Percentiles rank a stretch among this genome's conserved stretches.
Conservation (phyloP, 2,797 vertebrate genomes). For the Craterocephalus amniculus region DNA sequence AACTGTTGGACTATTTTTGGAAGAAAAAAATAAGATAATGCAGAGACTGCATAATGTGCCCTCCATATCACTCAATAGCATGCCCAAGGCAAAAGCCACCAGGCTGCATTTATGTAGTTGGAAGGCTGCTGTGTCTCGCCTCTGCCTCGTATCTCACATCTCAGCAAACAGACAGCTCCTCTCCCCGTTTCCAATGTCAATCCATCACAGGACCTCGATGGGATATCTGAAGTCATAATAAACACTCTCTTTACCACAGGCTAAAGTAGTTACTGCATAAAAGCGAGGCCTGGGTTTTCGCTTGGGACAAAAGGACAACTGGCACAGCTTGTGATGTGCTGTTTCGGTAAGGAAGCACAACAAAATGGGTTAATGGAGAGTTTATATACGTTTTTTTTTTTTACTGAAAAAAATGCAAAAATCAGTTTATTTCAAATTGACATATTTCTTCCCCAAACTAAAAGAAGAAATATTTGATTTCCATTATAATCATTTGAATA, state of each 20-base stretch:
- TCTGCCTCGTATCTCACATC: conserved; percentile 42
- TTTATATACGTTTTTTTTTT: conserved; percentile 13
- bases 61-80: conserved; percentile 53
- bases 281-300: conserved; percentile 52
- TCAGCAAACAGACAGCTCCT: conserved; percentile 49
- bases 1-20: conserved; percentile 45
- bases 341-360: conserved; percentile 6
- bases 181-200: conserved; percentile 44
- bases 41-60: conserved; percentile 58
- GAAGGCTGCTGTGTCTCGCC: conserved; percentile 45
- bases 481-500: background rate
- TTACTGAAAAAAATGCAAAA: conserved; percentile 2
- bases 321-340: conserved; percentile 17
- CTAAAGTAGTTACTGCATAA: conserved; percentile 47
- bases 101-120: conserved; percentile 57
- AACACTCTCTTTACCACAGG: conserved; percentile 50
- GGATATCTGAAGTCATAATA: conserved; percentile 64
- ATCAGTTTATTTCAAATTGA: conserved; percentile 6
- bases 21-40: conserved; percentile 42
- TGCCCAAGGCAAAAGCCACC: conserved; percentile 65
- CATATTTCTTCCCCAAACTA: background rate
- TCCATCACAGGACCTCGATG: conserved; percentile 63
- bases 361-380: conserved; percentile 48
- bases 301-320: conserved; percentile 43
- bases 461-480: background rate